Evolutionary conservation across 2,888 invertebrate species (phyloP), one percentile per base, ranked within the genome.

Genomic region (Periphyllus acericola): DNA sequence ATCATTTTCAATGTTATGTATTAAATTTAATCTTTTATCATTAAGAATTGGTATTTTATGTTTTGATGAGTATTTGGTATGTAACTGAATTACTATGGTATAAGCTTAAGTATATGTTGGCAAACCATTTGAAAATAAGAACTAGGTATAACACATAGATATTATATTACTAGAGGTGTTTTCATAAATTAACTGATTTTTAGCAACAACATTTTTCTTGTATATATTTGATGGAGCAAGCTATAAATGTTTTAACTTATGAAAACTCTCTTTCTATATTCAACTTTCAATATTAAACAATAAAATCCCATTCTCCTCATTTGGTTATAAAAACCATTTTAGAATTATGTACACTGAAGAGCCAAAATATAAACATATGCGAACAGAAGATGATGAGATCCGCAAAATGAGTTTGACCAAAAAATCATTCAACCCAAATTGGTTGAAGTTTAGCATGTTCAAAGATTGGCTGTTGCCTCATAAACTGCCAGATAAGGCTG

Each of bases 391-490:
- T 66, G 87, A 87, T 21, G 87, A 87, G 0, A 81, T 81, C 9
- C 87, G 87, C 32, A 87, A 87, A 87, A 87, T 87, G 74, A 87
- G 60, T 87, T 87, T 87, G 40, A 87, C 87, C 36, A 89, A 74
- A 87, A 90, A 90, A 86, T 52, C 89, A 40, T 90, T 90, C 86
- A 83, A 89, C 46, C 85, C 82, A 60, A 89, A 89, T 60, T 90
- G 90, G 90, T 84, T 90, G 55, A 89, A 89, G 66, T 89, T 89
- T 60, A 89, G 89, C 55, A 89, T 90, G 83, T 90, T 91, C 89
- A 91, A 90, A 89, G 90, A 90, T 89, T 91, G 91, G 91, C 89
- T 91, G 52, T 76, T 90, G 76, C 90, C 90, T 36, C 90, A 91
- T 84, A 90, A 90, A 76, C 83, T 89, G 52, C 89, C 90, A 40